phyloP scores from a whole-genome alignment of 2,888 invertebrate species.

The Luperina testacea region DNA sequence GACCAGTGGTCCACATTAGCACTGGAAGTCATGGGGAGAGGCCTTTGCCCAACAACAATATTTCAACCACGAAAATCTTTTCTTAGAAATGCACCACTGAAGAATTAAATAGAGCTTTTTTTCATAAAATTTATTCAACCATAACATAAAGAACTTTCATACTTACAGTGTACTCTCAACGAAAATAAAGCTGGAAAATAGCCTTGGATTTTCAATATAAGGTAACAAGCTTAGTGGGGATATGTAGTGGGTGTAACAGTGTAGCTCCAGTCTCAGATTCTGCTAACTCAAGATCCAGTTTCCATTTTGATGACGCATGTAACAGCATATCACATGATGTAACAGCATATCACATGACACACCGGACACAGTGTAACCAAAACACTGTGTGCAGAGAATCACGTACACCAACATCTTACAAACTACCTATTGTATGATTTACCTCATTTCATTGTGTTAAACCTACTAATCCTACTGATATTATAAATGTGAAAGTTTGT shows the following conservation, averaged over 20 bases:
- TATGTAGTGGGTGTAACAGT: slow-evolving; percentile 32
- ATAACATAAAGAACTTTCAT: neutral
- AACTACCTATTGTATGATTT: slow-evolving; percentile 59
- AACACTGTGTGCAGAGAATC: slow-evolving; percentile 74
- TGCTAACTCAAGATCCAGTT: slow-evolving; percentile 68
- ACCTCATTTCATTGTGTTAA: slow-evolving; percentile 47
- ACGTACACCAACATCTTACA: slow-evolving; percentile 72
- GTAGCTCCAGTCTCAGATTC: slow-evolving; percentile 55
- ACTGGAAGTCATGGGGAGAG: neutral
- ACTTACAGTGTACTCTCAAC: neutral
- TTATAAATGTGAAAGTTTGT: too few relatives aligned
- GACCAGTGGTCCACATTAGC: neutral
- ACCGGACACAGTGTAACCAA: slow-evolving; percentile 78
- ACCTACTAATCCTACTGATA: neutral
- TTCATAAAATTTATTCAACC: neutral
- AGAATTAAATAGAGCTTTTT: neutral
- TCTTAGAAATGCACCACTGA: neutral
- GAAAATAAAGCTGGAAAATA: neutral
- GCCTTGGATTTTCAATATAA: slow-evolving; percentile 6
- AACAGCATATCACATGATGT: slow-evolving; percentile 67
- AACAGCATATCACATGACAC: slow-evolving; percentile 69
- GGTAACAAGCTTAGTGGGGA: neutral
- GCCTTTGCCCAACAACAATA: neutral
- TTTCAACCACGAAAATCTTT: neutral
- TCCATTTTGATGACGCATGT: slow-evolving; percentile 71